Evolutionary conservation across 2,113 vertebrate species (phyloP), one percentile per base, ranked within the genome.

Genomic region (Taxidea taxus): DNA sequence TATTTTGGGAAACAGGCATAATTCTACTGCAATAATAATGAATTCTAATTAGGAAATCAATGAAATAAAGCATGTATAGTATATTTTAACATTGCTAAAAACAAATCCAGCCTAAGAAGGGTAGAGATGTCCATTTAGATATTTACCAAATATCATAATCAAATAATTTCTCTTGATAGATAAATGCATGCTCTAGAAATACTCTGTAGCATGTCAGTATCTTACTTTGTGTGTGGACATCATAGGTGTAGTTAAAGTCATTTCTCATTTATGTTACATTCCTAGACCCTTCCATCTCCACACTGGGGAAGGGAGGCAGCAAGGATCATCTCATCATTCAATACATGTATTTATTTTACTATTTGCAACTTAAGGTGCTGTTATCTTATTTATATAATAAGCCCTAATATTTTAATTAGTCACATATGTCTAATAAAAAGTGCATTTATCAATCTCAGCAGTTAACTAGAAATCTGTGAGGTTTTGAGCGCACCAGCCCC

Each of bases 11-110:
- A 42, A 78, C 77, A 93, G 20, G 42, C 42, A 39, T n/a, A 83
- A 4, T 85, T 86, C 64, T 93, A 42, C 16, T 66, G 23, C 4
- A 86, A 2, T 86, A 87, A 42, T 56, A 93, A 95, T 49, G 27
- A 81, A 92, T 27, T 87, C 42, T 96, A 87, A 66, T 58, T 82
- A 78, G 15, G 44, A 82, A 94, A 51, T 60, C 72, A 92, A 90
- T 81, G 13, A 78, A 81, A 87, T 49, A 44, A 91, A 89, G 5
- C 11, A 58, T n/a, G 83, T 90, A 42, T 47, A 42, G 70, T 47
- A 72, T 64, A 70, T 64, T 82, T 95, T 87, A 12, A 77, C 54
- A 90, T 87, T 93, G 47, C 2, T 87, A 62, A 94, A 78, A 95
- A 70, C 39, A 94, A 42, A 86, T 90, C 14, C 7, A 77, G 20